Percentiles rank a stretch among this genome's conserved stretches.
phyloP scores from a whole-genome alignment of 2,113 vertebrate genomes.

The Piliocolobus tephrosceles region DNA sequence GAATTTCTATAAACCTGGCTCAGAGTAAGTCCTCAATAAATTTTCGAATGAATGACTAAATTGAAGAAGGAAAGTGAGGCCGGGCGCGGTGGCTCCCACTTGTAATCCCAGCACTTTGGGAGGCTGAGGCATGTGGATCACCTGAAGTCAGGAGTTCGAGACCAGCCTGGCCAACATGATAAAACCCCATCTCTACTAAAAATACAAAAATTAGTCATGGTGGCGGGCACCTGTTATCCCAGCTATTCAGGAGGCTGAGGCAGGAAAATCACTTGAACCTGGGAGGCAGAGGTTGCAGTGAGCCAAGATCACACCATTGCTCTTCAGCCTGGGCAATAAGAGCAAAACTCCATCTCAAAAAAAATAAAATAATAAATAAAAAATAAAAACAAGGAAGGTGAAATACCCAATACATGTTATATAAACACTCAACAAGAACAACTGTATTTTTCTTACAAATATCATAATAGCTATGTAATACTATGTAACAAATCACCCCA shows the following conservation, averaged over 20 bases:
- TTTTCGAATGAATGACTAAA: background rate
- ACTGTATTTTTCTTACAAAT: background rate
- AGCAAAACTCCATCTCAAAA: background rate
- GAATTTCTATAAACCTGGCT: background rate
- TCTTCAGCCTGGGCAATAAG: background rate
- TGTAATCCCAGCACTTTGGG: background rate
- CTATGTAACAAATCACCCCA: background rate
- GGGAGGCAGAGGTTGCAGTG: background rate
- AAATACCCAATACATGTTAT: background rate
- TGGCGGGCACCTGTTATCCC: background rate
- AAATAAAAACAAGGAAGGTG: background rate
- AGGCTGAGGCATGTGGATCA: background rate
- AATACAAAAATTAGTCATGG: background rate
- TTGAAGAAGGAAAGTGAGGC: background rate
- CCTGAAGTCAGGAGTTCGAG: background rate
- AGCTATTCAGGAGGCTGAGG: background rate
- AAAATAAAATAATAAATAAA: background rate
- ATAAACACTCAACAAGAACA: background rate
- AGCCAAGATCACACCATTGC: background rate
- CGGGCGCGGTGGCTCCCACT: rapidly evolving
- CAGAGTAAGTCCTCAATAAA: background rate
- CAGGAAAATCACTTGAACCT: background rate
- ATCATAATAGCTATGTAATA: background rate
- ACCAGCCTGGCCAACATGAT: background rate
- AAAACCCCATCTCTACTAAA: background rate